These are phyloP conservation scores for Reinhardtius hippoglossoides DNA, from an alignment of 2,113 vertebrate genomes.

Conservation along the genomic window DNA sequence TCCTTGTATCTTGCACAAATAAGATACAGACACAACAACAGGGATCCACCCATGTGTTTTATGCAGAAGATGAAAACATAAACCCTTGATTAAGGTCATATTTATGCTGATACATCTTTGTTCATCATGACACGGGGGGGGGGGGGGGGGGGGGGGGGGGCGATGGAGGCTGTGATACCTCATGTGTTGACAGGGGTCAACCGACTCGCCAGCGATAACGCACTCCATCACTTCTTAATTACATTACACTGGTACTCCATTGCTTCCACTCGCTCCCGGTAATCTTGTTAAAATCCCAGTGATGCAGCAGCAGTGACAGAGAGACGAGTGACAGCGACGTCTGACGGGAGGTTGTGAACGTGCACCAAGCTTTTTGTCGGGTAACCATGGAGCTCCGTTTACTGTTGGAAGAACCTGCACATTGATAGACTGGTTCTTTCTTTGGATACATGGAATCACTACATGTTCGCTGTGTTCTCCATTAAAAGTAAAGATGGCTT, in stretches of 20 bases:
- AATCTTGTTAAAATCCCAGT: constrained; percentile 79
- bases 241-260: constrained; percentile 76
- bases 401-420: not conserved
- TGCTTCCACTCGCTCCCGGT: constrained; percentile 73
- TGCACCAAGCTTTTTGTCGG: constrained; percentile 54
- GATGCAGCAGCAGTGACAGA: constrained; percentile 76
- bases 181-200: constrained; percentile 80
- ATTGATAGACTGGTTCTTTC: not conserved
- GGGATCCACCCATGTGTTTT: not conserved
- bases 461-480: constrained; percentile 18
- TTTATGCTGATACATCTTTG: constrained; percentile 15
- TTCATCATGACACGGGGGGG: not conserved
- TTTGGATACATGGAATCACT: constrained; percentile 3
- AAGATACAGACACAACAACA: not conserved
- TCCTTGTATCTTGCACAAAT: not conserved
- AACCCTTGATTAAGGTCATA: not conserved
- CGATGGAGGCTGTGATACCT: constrained; percentile 48
- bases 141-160: not conserved
- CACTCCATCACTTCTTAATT: constrained; percentile 82
- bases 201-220: constrained; percentile 78
- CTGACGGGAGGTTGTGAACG: constrained; percentile 46
- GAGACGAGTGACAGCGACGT: constrained; percentile 61
- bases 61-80: constrained; percentile 1
- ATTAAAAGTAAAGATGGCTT: constrained; percentile 60
- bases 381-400: constrained; percentile 54